Evolutionary conservation across 2,797 vertebrate genomes (phyloP).

Genomic region (Dallia pectoralis): DNA sequence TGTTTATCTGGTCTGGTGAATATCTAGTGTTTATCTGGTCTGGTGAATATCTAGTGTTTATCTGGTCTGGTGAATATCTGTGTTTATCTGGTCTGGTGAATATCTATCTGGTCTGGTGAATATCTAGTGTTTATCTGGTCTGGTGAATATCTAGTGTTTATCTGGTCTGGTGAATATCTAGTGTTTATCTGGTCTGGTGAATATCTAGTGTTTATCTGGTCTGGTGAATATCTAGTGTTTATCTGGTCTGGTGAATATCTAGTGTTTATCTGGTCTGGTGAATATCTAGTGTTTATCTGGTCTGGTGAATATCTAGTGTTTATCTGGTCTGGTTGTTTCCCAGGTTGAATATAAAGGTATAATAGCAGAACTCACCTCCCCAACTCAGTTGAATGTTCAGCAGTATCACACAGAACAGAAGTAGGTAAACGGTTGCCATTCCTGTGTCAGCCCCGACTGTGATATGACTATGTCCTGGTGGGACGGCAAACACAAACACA

Average conservation of each 20-base stretch:
- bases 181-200: neutral
- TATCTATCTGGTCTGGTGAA: too few species aligned
- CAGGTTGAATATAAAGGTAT: too few species aligned
- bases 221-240: neutral
- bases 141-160: neutral
- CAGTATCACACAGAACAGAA: slow-evolving; percentile 44
- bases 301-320: neutral
- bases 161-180: neutral
- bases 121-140: too few species aligned
- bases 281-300: too few species aligned
- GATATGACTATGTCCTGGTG: neutral
- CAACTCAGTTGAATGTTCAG: slow-evolving; percentile 35
- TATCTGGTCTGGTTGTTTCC: too few species aligned
- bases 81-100: too few species aligned
- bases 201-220: too few species aligned
- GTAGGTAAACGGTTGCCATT: slow-evolving; percentile 54
- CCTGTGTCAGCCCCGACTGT: slow-evolving; percentile 21
- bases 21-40: too few species aligned
- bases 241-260: neutral
- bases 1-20: too few species aligned
- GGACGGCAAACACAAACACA: neutral
- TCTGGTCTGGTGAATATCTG: too few species aligned
- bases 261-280: neutral
- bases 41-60: too few species aligned
- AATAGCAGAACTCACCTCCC: slow-evolving; percentile 57